A percentile compares a stretch with the other conserved stretches of the same genome.
Conservation (phyloP, 1,140 invertebrate species). For the Euura lappo region DNA sequence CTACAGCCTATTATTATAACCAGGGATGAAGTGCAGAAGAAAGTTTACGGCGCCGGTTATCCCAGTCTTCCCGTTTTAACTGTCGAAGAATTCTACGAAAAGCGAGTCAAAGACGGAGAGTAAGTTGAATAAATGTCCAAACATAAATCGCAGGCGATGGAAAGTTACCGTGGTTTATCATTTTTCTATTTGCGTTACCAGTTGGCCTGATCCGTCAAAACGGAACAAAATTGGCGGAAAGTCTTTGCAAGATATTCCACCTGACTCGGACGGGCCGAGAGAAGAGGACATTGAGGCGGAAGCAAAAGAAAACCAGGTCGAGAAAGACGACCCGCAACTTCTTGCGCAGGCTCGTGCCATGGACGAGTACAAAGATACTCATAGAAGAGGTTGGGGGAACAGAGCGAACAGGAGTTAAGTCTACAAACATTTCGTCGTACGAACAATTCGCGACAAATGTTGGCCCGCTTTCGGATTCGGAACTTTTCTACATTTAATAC, state of each 20-base stretch:
- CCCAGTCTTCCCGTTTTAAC: constrained; percentile 90
- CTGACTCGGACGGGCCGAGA: constrained; percentile 11
- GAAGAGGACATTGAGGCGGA: constrained; percentile 46
- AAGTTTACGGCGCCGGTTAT: constrained; percentile 94
- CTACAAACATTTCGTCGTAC: not conserved
- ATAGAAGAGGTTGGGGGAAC: constrained; percentile 88
- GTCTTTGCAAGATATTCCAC: constrained; percentile 40
- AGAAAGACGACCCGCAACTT: constrained; percentile 79
- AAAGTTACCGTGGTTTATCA: no score
- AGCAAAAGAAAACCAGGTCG: constrained; percentile 66
- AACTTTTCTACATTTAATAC: not conserved
- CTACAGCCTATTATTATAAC: constrained; percentile 95
- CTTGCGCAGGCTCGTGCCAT: constrained; percentile 71
- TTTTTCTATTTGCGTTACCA: constrained; percentile 22
- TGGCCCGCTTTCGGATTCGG: not conserved
- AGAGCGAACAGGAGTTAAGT: constrained; percentile 81
- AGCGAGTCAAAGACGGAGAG: constrained; percentile 82
- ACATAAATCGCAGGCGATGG: not conserved
- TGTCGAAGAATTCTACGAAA: constrained; percentile 94
- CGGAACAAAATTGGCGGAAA: constrained; percentile 35
- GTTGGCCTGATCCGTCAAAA: constrained; percentile 49
- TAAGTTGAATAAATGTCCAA: constrained; percentile 56
- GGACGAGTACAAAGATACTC: constrained; percentile 94
- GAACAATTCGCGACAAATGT: not conserved
- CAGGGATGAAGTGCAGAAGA: constrained; percentile 86